Base-by-base conservation (phyloP, 2,113 vertebrate genomes). In the Pedetes capensis region DNA sequence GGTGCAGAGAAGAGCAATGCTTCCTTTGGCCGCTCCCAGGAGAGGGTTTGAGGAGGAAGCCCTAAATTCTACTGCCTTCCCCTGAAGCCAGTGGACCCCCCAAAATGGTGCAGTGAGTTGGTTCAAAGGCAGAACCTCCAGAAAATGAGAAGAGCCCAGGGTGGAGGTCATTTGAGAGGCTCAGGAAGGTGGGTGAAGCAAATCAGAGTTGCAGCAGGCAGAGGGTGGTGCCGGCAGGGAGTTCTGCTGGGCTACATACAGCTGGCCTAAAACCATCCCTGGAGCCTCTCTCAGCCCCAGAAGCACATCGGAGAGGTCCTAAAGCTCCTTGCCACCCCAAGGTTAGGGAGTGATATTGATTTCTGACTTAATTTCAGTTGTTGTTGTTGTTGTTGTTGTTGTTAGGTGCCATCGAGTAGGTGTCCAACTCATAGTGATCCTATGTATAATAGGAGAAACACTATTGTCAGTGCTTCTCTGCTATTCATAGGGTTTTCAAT, bases 11-110 rank as follows among this genome's bases (percentile, higher is more conserved):
- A 27, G 61, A 49, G 17, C 63, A 76, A 18, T 11, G 5, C 4
- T 8, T 32, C 25, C 42, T 3, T 1, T 61, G 23, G 25, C 27
- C 14, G 16, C 34, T 22, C 6, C 55, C 2, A 2, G 1, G 10
- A 12, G 16, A 7, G 49, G 47, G n/a, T 23, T 69, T 51, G 49
- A 39, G 8, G 4, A 27, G 29, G 76, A 16, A 10, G 16, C 27
- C 22, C 29, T 59, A 23, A 34, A 3, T 27, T 75, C 49, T 2
- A 8, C 18, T 32, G 51, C 22, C 47, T 29, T 32, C 57, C 51
- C 8, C 2, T 1, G 9, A 25, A 20, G 9, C 23, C 53, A 37
- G 1, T 6, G 69, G 23, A 59, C 11, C 22, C 51, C 42, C 76
- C 12, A 23, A 81, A 32, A 7, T 23, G 44, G 22, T 47, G 12